Base-by-base conservation (phyloP, 1,140 invertebrate genomes). In the Trigoniulus corallinus region DNA sequence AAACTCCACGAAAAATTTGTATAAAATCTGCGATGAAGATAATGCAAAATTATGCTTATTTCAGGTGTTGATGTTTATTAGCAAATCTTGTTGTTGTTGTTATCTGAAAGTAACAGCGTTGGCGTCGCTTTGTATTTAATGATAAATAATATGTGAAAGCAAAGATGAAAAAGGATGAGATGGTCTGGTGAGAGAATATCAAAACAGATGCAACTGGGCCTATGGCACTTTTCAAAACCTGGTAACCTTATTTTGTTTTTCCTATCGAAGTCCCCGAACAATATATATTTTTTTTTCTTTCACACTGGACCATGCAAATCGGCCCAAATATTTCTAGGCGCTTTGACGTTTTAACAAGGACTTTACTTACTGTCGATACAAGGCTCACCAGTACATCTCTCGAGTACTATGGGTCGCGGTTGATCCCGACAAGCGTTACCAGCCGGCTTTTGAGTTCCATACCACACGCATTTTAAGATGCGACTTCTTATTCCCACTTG, bases 381-480 rank as follows among this genome's bases (percentile, higher is more conserved):
- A 20, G 76, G 72, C 41, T 71, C 65, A 56, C 79, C 79, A 59
- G 73, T 77, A 65, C 86, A 91, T 24, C 75, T 67, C 59, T 84
- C 80, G 67, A 80, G 78, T 27, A 88, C 82, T 2, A 73, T 66
- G 1, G 85, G 85, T 50, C 84, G 67, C 4, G 75, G 72, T 56
- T 81, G 69, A 56, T 81, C 75, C 52, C 77, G 74, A 65, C 86
- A 89, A 20, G 82, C 81, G 57, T 82, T 82, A 15, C 82, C 84
- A 7, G 86, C 84, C 23, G 83, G 76, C 58, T 81, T 76, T 58
- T 82, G 80, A 18, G 79, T 82, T 37, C 81, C 81, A 58, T 76
- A 81, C 87, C 87, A 92, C 46, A 88, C 84, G 64, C 88, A 93
- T 59, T 86, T 81, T 34, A 91, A 67, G 56, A 83, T 81, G 56